Conservation (phyloP, 2,113 vertebrate genomes). For the Microtus richardsoni region DNA sequence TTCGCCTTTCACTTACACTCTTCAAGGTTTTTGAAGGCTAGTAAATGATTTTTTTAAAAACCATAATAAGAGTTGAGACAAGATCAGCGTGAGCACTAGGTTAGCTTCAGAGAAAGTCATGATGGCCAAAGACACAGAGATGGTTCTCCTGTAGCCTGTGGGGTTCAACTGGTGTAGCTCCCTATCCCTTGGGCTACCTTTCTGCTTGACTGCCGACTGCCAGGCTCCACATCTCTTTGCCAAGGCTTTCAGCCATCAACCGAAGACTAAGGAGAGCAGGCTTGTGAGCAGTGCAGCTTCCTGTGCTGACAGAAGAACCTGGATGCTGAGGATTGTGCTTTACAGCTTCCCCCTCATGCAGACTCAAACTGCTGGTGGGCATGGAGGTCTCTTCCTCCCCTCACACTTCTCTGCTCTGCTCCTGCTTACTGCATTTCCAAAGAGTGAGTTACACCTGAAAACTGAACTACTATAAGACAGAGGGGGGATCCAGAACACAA, state of each 20-base stretch:
- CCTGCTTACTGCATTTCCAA: constrained; percentile 4
- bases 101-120: not conserved
- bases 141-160: not conserved
- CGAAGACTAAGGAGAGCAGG: not conserved
- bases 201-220: not conserved
- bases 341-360: not conserved
- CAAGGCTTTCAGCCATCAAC: not conserved
- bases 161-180: not conserved
- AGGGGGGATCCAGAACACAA: not conserved
- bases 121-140: not conserved
- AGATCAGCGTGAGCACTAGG: not conserved
- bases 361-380: not conserved
- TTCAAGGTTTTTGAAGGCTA: not conserved
- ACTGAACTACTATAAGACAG: constrained; percentile 31
- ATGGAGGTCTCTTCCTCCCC: not conserved
- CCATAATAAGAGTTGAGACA: not conserved
- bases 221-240: not conserved
- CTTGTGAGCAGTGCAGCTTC: not conserved
- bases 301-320: not conserved
- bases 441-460: constrained; percentile 48
- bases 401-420: not conserved
- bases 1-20: not conserved
- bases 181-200: not conserved
- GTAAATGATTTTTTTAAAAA: not conserved
- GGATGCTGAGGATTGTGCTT: not conserved